phyloP scores from a whole-genome alignment of 2,797 vertebrate species.

The Pagetopsis macropterus region DNA sequence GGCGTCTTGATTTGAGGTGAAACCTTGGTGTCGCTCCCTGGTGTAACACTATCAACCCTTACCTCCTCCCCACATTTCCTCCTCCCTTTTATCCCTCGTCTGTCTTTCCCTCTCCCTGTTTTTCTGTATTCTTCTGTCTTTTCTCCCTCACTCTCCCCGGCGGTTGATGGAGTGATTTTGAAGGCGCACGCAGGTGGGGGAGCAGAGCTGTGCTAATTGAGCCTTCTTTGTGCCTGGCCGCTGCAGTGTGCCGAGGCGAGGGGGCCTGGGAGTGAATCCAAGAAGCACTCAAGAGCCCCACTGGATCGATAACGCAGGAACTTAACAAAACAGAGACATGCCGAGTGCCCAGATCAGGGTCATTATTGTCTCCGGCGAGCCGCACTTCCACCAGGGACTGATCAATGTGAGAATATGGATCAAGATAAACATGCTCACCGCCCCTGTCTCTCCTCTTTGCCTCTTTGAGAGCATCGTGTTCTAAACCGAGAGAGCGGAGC shows the following conservation, averaged over 20 bases:
- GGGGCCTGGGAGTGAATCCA: slow-evolving; percentile 76
- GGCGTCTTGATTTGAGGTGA: slow-evolving; percentile 78
- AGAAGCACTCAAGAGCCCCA: slow-evolving; percentile 81
- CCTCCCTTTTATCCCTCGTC: slow-evolving; percentile 21
- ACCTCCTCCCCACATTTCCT: slow-evolving; percentile 42
- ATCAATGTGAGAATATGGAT: slow-evolving; percentile 84
- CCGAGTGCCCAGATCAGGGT: slow-evolving; percentile 78
- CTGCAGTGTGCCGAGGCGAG: slow-evolving; percentile 76
- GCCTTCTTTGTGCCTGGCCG: slow-evolving; percentile 83
- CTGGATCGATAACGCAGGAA: slow-evolving; percentile 80
- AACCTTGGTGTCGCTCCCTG: slow-evolving; percentile 70
- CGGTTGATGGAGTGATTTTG: slow-evolving; percentile 76
- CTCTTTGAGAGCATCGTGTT: slow-evolving; percentile 37
- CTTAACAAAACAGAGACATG: slow-evolving; percentile 86
- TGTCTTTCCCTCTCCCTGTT: slow-evolving; percentile 23
- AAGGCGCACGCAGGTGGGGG: slow-evolving; percentile 65
- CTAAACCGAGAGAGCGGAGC: slow-evolving; percentile 22
- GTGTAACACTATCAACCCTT: slow-evolving; percentile 64
- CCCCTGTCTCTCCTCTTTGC: slow-evolving; percentile 40
- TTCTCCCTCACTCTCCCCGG: slow-evolving; percentile 38
- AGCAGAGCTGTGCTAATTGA: slow-evolving; percentile 82
- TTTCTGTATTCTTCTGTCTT: slow-evolving; percentile 31
- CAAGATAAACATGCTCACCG: slow-evolving; percentile 77
- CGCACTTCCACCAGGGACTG: slow-evolving; percentile 78
- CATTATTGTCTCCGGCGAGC: slow-evolving; percentile 81